Base-by-base conservation (phyloP, 2,797 vertebrate species). In the Coranthus polyacanthus region DNA sequence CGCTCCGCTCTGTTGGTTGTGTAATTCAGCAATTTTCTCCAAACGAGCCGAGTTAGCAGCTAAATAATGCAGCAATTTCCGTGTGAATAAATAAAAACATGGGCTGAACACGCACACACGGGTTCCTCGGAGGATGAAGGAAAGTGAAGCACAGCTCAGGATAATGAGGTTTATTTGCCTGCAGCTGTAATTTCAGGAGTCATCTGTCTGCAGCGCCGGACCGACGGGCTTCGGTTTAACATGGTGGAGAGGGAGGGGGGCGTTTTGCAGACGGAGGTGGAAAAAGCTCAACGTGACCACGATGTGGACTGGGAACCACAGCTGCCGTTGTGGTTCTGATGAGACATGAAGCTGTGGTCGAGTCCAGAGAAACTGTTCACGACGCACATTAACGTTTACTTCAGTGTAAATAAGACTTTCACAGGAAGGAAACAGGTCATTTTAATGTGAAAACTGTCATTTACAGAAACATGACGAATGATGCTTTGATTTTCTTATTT, bases 101-200 rank as follows among this genome's bases (percentile, higher is more conserved):
- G 8, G 13, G 13, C 20, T 17, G 7, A 22, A 41, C 24, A 16
- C 37, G 17, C 45, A 16, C 47, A 16, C 52, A 51, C 21, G 39
- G 44, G 54, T 38, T 29, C 32, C 43, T 37, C 43, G 1, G 68
- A 45, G 34, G 49, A 32, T 17, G 41, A 32, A 60, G 63, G 67
- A 76, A 79, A 72, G 69, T 69, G 61, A 42, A 64, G 47, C 72
- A 15, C 60, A 71, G 69, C 52, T 64, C 42, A 55, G 77, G 59
- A 81, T 85, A 85, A 85, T 77, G 72, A 79, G 71, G 62, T 81
- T 75, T 78, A 29, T 60, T 79, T 54, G 52, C 78, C 81, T 81
- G 70, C 82, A 79, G 73, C 79, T 82, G 76, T 84, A 82, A 84
- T 86, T 89, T 87, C 66, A 70, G 71, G 73, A 86, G 68, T 71